phyloP scores from a whole-genome alignment of 2,888 invertebrate genomes.

The Drosophila vallismaia region DNA sequence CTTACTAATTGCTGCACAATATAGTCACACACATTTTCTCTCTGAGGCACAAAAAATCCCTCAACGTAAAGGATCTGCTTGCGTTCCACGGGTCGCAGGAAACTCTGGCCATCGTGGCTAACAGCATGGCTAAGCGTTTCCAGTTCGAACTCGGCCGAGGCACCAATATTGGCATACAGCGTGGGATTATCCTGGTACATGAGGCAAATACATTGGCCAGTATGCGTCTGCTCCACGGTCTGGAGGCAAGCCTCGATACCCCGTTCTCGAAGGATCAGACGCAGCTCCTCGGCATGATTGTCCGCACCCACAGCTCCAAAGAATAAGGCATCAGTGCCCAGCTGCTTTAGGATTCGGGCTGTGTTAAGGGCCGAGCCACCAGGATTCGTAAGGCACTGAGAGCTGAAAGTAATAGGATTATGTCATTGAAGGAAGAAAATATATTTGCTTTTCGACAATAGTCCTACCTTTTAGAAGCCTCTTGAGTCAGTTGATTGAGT shows the following conservation, averaged over 20 bases:
- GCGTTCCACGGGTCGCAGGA: conserved; percentile 77
- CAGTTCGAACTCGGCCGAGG: conserved; percentile 84
- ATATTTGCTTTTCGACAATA: too few species aligned
- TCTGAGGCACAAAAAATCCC: conserved; percentile 86
- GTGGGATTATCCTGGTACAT: conserved; percentile 84
- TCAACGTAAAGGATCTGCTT: conserved; percentile 85
- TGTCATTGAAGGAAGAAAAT: too few species aligned
- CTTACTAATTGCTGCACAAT: conserved; percentile 83
- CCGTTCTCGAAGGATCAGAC: conserved; percentile 80
- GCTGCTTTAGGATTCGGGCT: conserved; percentile 83
- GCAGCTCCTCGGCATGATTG: conserved; percentile 83
- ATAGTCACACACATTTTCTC: conserved; percentile 83
- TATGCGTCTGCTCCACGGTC: conserved; percentile 80
- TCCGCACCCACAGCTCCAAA: conserved; percentile 86
- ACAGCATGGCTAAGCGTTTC: conserved; percentile 75
- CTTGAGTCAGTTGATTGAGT: conserved; percentile 67
- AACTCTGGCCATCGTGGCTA: conserved; percentile 51
- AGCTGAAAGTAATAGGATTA: conserved; percentile 31
- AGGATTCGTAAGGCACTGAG: conserved; percentile 54
- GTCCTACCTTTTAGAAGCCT: conserved; percentile 64
- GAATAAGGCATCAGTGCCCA: conserved; percentile 84
- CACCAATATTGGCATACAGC: conserved; percentile 85
- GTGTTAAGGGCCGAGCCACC: conserved; percentile 86
- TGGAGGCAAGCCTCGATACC: conserved; percentile 84
- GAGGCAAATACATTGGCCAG: conserved; percentile 85